Base-by-base conservation (phyloP, 37 sponge, comb jelly and placozoan species). In the Halichondria panicea region DNA sequence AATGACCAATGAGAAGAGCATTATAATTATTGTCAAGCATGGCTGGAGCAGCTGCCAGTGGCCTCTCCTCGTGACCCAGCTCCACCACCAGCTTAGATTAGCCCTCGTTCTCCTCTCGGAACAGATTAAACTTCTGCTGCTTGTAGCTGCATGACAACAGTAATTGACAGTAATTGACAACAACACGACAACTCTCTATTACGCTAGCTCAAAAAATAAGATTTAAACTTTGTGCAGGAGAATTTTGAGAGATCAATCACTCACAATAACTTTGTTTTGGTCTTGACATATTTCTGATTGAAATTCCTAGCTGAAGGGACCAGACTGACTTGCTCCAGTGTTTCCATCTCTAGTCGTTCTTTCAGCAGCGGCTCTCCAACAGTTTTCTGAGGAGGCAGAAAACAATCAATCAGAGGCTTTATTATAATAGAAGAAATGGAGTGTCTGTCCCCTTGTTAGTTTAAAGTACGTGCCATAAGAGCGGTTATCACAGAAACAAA, bases 121-220 rank as follows among this genome's bases (percentile, higher is more conserved):
- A 84, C 41, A 98, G 72, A 73, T 98, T 98, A 67, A 95, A 98
- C 92, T 98, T 98, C 77, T 96, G 96, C 81, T 98, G 99, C 76
- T 96, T 95, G 76, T 96, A 98, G 44, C 94, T 93, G 62, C 22
- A 9, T 2, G 35, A 39, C 30, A 34, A 75, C 21, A 28, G n/a
- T 48, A 11, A 48, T 18, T 48, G 13, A 48, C 52, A 18, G 52
- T 48, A 15, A 48, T 48, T 15, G 52, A 48, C 11, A 48, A 48
- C 13, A 11, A 48, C 52, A 48, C 52, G 11, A 15, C 15, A 15
- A 48, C n/a, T n/a, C n/a, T 48, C 52, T 11, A 11, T 18, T 11
- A 48, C 13, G 15, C 52, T 48, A 48, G 52, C 15, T 48, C 15
- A 48, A 48, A 48, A 18, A 48, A 48, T 15, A 11, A 48, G 15